These are phyloP conservation scores for Corythornis vintsioides DNA, from an alignment of 2,113 vertebrate species.

Conservation along the genomic window DNA sequence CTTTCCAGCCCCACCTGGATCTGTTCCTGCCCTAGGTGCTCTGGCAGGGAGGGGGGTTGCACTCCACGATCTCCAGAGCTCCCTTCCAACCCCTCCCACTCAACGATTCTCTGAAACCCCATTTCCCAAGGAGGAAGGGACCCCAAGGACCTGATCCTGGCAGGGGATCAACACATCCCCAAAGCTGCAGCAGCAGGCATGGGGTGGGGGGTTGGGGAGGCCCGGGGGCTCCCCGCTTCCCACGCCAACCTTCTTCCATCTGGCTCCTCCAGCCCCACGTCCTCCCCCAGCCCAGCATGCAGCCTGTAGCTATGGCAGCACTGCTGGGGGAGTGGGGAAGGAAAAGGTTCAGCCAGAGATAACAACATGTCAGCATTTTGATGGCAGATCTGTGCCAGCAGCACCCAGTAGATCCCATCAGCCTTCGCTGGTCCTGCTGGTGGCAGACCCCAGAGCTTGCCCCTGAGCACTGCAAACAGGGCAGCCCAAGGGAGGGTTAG, in stretches of 20 bases:
- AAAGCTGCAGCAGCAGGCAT: accelerated
- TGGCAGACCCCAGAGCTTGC: background rate
- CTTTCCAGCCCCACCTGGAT: too few relatives aligned
- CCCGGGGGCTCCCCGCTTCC: background rate
- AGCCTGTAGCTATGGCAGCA: background rate
- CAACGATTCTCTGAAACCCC: background rate
- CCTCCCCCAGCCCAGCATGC: background rate
- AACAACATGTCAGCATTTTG: background rate
- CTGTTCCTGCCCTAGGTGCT: too few relatives aligned
- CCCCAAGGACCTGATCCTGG: background rate
- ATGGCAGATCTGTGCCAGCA: background rate
- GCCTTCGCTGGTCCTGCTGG: background rate
- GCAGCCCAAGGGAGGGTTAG: background rate
- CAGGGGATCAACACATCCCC: background rate
- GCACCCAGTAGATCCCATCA: background rate
- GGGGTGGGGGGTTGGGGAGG: too few relatives aligned
- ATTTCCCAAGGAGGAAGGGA: background rate
- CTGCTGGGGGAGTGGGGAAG: background rate
- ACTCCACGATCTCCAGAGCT: too few relatives aligned
- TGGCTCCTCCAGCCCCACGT: background rate
- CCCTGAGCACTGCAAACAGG: background rate
- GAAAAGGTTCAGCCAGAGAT: background rate
- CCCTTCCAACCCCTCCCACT: too few relatives aligned
- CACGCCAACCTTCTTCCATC: background rate
- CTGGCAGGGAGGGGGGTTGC: too few relatives aligned